Evolutionary conservation across 1,140 invertebrate genomes (phyloP), one percentile per base, ranked within the genome.

Genomic region (Dreissena polymorpha): DNA sequence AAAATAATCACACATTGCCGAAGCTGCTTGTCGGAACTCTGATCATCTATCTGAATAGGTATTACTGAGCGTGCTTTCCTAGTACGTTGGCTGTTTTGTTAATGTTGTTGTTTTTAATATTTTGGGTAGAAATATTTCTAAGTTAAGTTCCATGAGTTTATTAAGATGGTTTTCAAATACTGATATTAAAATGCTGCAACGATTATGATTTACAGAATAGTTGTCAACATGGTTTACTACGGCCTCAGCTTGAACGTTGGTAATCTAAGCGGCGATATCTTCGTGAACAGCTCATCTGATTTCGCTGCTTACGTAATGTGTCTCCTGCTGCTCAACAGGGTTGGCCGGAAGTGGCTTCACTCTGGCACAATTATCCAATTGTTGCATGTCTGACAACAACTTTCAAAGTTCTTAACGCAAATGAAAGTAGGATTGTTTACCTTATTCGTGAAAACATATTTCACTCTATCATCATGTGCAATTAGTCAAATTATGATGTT

Each of bases 211-310:
- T 75, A 25, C 65, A 90, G 89, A 88, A 78, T 86, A 23, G 86
- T 87, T 16, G 85, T 89, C 21, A 87, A 85, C 67, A 88, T 89
- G 83, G 79, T 88, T 18, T 91, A 88, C 27, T 90, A 88, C 75
- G 89, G 90, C 0, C 91, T 96, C 95, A 95, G 94, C 85, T 90
- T 91, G 88, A 87, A 88, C 75, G 83, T 87, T 12, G 89, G 87
- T 5, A 87, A 89, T 25, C 83, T 92, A 0, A 85, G 86, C 14
- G 72, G 81, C 0, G 72, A 85, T 78, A 73, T 91, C 78, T 93
- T 93, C 85, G 64, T 89, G 23, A 84, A 86, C 29, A 96, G 96
- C 0, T 90, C 95, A 6, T 96, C 97, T 0, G 96, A 97, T 93
- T 93, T 96, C 79, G 96, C 96, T 0, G 96, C 95, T 7, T 89